Conservation (phyloP, 2,113 vertebrate species). For the Chlorodrepanis virens region DNA sequence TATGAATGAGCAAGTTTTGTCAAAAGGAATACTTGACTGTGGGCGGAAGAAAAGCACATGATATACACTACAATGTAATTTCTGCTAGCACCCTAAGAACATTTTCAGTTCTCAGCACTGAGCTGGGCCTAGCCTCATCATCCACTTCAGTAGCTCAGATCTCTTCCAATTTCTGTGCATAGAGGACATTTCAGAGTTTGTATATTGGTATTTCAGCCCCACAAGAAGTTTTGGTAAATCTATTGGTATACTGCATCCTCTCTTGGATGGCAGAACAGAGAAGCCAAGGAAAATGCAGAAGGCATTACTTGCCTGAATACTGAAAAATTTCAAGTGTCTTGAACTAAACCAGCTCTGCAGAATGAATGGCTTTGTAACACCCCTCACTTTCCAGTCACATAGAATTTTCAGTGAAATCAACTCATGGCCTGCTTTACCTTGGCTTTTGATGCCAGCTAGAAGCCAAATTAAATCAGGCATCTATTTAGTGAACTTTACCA, state of each 20-base stretch:
- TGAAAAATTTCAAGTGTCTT: neutral
- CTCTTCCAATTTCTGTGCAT: neutral
- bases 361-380: neutral
- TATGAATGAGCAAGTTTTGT: neutral
- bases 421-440: neutral
- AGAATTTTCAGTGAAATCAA: neutral
- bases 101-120: neutral
- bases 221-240: neutral
- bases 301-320: neutral
- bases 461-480: neutral
- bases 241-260: neutral
- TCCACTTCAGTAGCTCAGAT: neutral
- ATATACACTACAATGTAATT: neutral
- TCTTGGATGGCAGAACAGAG: neutral
- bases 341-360: neutral
- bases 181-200: neutral
- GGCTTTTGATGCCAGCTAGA: neutral
- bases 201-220: accelerated
- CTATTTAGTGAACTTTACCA: neutral
- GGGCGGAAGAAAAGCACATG: neutral
- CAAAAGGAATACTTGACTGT: neutral
- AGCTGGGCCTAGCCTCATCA: neutral
- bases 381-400: neutral
- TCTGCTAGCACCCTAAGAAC: neutral
- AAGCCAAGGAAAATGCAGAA: neutral